Conservation (phyloP, 1,140 invertebrate species). For the Drosophila arawakana region DNA sequence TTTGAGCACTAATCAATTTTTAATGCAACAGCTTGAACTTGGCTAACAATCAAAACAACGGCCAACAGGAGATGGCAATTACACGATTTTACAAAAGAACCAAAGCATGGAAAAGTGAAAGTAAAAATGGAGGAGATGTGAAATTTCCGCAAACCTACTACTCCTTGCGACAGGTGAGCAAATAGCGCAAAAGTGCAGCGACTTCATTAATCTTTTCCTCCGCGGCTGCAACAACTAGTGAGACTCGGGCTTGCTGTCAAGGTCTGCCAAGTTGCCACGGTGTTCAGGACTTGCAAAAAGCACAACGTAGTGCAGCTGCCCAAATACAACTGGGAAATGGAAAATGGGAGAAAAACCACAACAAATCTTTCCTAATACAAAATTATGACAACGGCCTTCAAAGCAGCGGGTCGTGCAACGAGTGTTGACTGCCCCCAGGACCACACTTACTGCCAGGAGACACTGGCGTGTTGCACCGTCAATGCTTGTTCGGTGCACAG, state of each 20-base stretch:
- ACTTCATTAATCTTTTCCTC: slow-evolving; percentile 48
- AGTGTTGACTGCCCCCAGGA: background rate
- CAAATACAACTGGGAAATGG: slow-evolving; percentile 20
- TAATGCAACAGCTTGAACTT: slow-evolving; percentile 35
- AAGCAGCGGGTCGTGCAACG: slow-evolving; percentile 22
- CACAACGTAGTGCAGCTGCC: slow-evolving; percentile 52
- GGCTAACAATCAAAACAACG: slow-evolving; percentile 38
- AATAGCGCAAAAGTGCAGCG: slow-evolving; percentile 39
- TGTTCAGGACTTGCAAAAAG: slow-evolving; percentile 65
- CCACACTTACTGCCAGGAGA: slow-evolving; percentile 17
- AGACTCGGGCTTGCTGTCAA: slow-evolving; percentile 33
- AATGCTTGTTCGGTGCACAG: slow-evolving; percentile 13
- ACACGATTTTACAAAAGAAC: slow-evolving; percentile 2
- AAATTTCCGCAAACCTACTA: slow-evolving; percentile 33
- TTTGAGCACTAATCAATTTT: slow-evolving; percentile 42
- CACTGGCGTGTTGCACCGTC: slow-evolving; percentile 40
- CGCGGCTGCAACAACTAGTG: slow-evolving; percentile 43
- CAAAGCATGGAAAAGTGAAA: slow-evolving; percentile 39
- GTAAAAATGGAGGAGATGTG: slow-evolving; percentile 7
- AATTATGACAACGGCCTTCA: slow-evolving; percentile 76
- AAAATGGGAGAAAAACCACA: slow-evolving; percentile 48
- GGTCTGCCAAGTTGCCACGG: slow-evolving; percentile 48
- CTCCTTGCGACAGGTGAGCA: slow-evolving; percentile 34
- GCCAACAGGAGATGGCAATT: slow-evolving; percentile 33
- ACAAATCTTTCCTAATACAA: slow-evolving; percentile 80